Conservation (phyloP, 2,797 vertebrate species). For the Gambelia wislizenii region DNA sequence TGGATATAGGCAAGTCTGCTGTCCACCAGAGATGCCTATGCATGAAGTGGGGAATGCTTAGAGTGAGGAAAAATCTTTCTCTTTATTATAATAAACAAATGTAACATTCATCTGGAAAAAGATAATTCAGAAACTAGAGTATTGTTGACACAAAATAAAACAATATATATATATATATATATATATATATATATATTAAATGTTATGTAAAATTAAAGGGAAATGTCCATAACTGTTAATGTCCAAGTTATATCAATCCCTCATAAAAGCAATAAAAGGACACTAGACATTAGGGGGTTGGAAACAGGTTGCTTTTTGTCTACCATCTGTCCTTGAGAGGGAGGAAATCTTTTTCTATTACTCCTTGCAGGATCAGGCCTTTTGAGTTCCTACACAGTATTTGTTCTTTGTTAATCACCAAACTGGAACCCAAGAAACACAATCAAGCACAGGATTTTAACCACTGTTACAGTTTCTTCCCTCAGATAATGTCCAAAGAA, state of each 20-base stretch:
- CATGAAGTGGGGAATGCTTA: not conserved
- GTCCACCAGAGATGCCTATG: not conserved
- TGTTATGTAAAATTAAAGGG: not conserved
- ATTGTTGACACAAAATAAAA: not conserved
- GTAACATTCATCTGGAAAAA: not conserved
- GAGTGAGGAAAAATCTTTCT: no score
- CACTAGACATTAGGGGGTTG: not conserved
- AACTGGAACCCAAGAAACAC: not conserved
- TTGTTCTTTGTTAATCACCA: not conserved
- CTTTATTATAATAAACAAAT: not conserved
- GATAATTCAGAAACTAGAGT: not conserved
- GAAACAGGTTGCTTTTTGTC: not conserved
- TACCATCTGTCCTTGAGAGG: not conserved
- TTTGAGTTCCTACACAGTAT: not conserved
- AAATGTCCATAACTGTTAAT: no score
- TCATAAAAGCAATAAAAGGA: not conserved
- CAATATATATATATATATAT: no score
- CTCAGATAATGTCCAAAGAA: constrained; percentile 5
- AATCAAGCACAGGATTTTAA: not conserved
- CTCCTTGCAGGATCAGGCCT: not conserved
- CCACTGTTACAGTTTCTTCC: not conserved
- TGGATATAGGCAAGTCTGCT: not conserved
- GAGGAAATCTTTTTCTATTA: not conserved
- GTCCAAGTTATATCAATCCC: not conserved
- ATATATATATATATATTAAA: not conserved